Percentiles rank a stretch among this genome's conserved stretches.
Conservation (phyloP, 2,888 invertebrate genomes). For the Polyommatus icarus region DNA sequence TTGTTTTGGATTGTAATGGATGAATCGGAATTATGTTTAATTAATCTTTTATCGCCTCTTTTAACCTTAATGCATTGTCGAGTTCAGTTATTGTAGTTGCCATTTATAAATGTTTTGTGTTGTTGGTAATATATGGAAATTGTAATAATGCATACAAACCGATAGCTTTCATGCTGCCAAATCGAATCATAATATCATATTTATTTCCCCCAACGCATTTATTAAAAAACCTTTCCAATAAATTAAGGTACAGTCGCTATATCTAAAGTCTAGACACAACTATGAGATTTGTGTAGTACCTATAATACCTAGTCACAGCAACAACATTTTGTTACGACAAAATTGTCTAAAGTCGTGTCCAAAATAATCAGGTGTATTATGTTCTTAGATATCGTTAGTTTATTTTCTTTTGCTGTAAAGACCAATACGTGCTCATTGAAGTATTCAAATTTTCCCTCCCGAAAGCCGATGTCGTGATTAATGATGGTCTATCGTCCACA, state of each 20-base stretch:
- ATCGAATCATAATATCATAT: not conserved
- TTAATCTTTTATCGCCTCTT: constrained; percentile 40
- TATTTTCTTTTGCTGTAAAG: constrained; percentile 20
- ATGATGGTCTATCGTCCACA: constrained; percentile 65
- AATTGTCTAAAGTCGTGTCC: not conserved
- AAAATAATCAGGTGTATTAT: constrained; percentile 11
- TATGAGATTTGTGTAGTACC: not conserved
- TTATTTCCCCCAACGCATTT: not conserved
- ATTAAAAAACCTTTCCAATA: not conserved
- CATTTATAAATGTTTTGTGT: constrained; percentile 18
- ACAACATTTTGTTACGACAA: not conserved
- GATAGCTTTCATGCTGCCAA: not conserved
- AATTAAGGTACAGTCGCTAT: not conserved
- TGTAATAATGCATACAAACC: not conserved
- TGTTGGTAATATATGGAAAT: constrained; percentile 7
- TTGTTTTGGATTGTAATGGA: constrained; percentile 42
- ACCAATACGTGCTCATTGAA: constrained; percentile 26
- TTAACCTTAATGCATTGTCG: constrained; percentile 2
- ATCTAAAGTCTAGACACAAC: not conserved
- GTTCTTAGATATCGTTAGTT: not conserved
- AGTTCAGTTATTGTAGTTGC: constrained; percentile 26
- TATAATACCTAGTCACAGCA: not conserved
- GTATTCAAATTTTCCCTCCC: constrained; percentile 30
- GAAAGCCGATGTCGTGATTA: constrained; percentile 55
- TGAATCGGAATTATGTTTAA: constrained; percentile 42